These are phyloP conservation scores for Sebastes melanostomus DNA, from an alignment of 2,797 vertebrate genomes.

Conservation along the genomic window DNA sequence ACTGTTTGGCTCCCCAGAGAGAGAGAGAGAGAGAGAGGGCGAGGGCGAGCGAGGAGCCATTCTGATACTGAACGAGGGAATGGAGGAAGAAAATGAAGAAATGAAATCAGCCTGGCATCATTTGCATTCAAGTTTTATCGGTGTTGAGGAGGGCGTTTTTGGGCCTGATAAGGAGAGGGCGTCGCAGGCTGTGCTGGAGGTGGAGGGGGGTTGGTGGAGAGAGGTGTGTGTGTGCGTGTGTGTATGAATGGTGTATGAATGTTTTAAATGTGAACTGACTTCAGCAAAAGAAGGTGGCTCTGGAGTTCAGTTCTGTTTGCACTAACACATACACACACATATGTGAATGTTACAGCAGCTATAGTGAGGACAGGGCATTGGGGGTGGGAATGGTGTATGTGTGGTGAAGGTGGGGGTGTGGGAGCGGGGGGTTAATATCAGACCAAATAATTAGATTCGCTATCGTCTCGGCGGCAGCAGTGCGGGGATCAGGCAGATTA, in stretches of 20 bases:
- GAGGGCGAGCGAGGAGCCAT: conserved; percentile 12
- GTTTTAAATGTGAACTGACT: conserved; percentile 49
- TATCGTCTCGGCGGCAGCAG: conserved; percentile 93
- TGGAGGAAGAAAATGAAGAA: conserved; percentile 75
- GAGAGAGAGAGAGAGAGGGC: conserved; percentile 1
- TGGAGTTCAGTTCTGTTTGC: conserved; percentile 41
- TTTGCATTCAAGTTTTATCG: conserved; percentile 90
- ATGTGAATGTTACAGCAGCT: conserved; percentile 34
- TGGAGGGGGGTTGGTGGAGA: conserved; percentile 39
- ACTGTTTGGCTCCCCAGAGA: conserved; percentile 1
- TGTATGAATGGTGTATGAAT: conserved; percentile 41
- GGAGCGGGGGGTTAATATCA: conserved; percentile 89
- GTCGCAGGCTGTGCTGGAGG: conserved; percentile 72
- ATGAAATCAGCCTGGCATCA: conserved; percentile 78
- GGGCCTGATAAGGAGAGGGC: conserved; percentile 86
- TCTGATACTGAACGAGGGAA: conserved; percentile 70
- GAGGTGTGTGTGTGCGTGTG: conserved; percentile 19
- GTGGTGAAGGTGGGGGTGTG: conserved; percentile 39
- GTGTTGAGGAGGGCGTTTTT: conserved; percentile 80
- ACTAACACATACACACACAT: conserved; percentile 1
- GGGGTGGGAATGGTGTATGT: conserved; percentile 32
- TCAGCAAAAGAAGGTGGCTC: conserved; percentile 45
- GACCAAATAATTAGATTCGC: conserved; percentile 99
- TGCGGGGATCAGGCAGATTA: conserved; percentile 96
- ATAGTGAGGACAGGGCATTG: conserved; percentile 29